Evolutionary conservation across 2,797 vertebrate species (phyloP).

Genomic region (Cyprinella venusta): DNA sequence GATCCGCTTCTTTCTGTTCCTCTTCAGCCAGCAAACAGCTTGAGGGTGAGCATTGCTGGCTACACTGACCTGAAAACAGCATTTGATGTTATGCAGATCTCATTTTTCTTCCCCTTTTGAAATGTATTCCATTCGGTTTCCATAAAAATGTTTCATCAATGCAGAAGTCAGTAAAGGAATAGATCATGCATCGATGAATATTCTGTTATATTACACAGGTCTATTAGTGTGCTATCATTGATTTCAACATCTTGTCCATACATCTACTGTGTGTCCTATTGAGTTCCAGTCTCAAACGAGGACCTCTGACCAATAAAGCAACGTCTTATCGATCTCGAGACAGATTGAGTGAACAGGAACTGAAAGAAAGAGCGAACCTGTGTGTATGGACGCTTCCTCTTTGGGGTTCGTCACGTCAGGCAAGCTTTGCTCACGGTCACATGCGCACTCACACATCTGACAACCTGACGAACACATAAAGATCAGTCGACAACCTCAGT

Average conservation of each 20-base stretch:
- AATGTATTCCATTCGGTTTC: not conserved
- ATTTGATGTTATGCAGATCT: not conserved
- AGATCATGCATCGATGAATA: not conserved
- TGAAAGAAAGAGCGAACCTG: slow-evolving; percentile 74
- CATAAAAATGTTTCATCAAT: not conserved
- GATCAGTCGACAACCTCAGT: not conserved
- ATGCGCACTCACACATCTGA: slow-evolving; percentile 76
- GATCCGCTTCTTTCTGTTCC: slow-evolving; percentile 84
- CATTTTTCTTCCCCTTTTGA: not conserved
- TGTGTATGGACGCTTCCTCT: slow-evolving; percentile 67
- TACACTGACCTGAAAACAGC: slow-evolving; percentile 80
- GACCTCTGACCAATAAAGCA: not conserved
- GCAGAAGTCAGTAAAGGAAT: not conserved
- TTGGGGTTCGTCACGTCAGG: slow-evolving; percentile 73
- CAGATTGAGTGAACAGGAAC: not conserved
- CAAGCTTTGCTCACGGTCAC: slow-evolving; percentile 74
- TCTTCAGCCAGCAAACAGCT: slow-evolving; percentile 85
- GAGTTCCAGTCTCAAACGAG: not conserved
- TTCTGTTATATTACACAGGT: not conserved
- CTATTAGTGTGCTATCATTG: not conserved
- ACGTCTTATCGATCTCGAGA: not conserved
- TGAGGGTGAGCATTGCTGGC: slow-evolving; percentile 79
- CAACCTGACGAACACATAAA: slow-evolving; percentile 78
- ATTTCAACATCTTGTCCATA: not conserved
- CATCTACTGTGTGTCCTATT: not conserved